These are phyloP conservation scores for Falcaria lacertinaria DNA, from an alignment of 2,888 invertebrate species.

Conservation along the genomic window DNA sequence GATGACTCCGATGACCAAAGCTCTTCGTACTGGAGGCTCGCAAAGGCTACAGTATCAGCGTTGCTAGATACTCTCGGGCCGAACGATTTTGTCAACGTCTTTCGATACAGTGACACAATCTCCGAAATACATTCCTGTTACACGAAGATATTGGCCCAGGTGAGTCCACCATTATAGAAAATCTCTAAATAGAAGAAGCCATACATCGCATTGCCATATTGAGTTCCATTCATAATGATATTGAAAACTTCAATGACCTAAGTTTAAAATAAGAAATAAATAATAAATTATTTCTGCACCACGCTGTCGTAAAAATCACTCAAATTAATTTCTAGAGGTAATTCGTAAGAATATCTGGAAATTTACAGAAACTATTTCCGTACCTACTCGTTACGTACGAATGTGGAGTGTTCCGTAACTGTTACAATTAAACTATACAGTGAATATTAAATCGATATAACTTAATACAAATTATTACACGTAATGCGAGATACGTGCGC, in stretches of 20 bases:
- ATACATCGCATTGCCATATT: too few species aligned
- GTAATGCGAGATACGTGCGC: slow-evolving; percentile 15
- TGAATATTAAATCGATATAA: slow-evolving; percentile 8
- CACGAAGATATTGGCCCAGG: slow-evolving; percentile 93
- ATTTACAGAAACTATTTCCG: too few species aligned
- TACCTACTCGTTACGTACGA: too few species aligned
- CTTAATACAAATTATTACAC: slow-evolving; percentile 13
- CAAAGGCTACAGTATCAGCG: slow-evolving; percentile 91
- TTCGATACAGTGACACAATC: slow-evolving; percentile 91
- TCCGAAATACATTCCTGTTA: slow-evolving; percentile 94
- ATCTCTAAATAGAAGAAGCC: too few species aligned
- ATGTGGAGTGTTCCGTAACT: neutral
- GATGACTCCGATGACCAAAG: slow-evolving; percentile 95
- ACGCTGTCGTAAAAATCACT: too few species aligned
- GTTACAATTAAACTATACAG: slow-evolving; percentile 8
- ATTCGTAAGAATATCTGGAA: too few species aligned
- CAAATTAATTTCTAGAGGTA: too few species aligned
- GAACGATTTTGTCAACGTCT: slow-evolving; percentile 98
- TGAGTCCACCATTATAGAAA: slow-evolving; percentile 45
- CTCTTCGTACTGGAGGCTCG: slow-evolving; percentile 90
- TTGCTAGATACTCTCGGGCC: slow-evolving; percentile 97
- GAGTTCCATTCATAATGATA: too few species aligned
- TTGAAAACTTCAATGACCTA: too few species aligned
- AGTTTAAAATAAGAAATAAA: too few species aligned
- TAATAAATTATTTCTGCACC: too few species aligned